Percentiles rank a stretch among this genome's conserved stretches.
Evolutionary conservation across 2,797 vertebrate genomes (phyloP).

Genomic region (Cossypha caffra): DNA sequence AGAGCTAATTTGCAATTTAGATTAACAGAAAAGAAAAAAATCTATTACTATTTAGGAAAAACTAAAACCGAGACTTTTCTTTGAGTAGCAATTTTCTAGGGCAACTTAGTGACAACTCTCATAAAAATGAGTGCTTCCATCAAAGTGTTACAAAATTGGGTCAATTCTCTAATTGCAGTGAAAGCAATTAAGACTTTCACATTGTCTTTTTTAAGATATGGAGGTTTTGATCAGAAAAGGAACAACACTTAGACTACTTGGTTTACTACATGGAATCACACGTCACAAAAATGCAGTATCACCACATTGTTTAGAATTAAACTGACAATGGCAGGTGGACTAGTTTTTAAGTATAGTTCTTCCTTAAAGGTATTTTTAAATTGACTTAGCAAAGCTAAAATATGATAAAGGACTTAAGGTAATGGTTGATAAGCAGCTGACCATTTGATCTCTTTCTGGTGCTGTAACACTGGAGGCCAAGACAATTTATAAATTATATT

Average conservation of each 20-base stretch:
- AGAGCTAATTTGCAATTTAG: background rate
- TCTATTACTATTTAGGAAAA: background rate
- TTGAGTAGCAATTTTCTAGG: background rate
- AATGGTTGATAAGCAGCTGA: background rate
- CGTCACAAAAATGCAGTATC: background rate
- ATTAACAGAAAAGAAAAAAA: background rate
- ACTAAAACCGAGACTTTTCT: background rate
- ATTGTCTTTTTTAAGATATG: background rate
- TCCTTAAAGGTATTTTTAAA: background rate
- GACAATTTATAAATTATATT: background rate
- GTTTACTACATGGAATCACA: background rate
- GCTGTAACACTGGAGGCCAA: background rate
- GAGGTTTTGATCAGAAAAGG: background rate
- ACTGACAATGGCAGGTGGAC: background rate
- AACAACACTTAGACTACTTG: background rate
- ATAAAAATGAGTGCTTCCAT: background rate
- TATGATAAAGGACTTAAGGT: background rate
- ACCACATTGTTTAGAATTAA: background rate
- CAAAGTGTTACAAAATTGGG: background rate
- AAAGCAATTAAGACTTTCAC: background rate
- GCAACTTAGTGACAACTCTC: background rate
- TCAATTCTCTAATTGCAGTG: background rate
- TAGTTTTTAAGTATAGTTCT: background rate
- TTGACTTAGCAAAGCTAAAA: background rate
- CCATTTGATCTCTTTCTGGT: background rate